Evolutionary conservation across 1,140 invertebrate species (phyloP).

Genomic region (Lepidurus arcticus): DNA sequence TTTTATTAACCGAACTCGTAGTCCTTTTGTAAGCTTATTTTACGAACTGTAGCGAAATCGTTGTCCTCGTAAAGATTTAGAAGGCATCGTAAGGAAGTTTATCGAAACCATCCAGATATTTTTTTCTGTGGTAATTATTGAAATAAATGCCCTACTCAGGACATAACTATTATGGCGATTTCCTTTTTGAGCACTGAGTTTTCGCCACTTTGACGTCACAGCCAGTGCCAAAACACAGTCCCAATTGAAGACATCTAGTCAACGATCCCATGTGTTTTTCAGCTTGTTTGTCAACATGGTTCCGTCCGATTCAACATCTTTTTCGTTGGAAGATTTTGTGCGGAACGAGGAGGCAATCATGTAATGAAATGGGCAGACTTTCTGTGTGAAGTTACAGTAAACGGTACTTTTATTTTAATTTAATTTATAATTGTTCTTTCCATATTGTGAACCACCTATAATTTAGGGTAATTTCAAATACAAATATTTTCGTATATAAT

Average conservation of each 20-base stretch:
- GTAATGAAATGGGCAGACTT: not conserved
- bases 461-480: not conserved
- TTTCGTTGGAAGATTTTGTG: not conserved
- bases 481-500: no score
- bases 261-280: not conserved
- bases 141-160: no score
- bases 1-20: no score
- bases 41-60: no score
- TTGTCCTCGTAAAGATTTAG: no score
- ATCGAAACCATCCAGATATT: no score
- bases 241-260: no score
- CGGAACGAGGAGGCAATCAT: not conserved
- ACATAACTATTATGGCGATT: not conserved
- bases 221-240: not conserved
- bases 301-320: not conserved
- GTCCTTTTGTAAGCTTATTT: no score
- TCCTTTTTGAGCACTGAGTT: not conserved
- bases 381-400: not conserved
- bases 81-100: no score
- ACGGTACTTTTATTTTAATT: not conserved
- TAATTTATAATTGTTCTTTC: not conserved
- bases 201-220: not conserved
- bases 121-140: no score
- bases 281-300: not conserved
- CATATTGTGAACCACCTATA: not conserved